phyloP scores from a whole-genome alignment of 2,113 vertebrate species.

The Phylloscopus trochiloides region DNA sequence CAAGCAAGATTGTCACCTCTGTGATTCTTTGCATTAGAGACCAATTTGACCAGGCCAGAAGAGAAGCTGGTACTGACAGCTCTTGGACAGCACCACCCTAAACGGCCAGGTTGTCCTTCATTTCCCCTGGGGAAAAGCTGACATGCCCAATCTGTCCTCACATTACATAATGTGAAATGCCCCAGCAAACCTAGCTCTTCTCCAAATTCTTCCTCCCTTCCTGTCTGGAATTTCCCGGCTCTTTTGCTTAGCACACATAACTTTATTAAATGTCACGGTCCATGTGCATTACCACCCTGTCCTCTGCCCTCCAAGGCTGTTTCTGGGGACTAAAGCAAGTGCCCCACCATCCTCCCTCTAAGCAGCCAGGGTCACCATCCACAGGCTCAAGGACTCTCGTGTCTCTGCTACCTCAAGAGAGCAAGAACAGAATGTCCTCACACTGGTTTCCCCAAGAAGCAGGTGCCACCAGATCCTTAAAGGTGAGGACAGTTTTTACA shows the following conservation, averaged over 20 bases:
- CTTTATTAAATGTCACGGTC: neutral
- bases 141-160: neutral
- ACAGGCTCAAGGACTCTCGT: neutral
- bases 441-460: neutral
- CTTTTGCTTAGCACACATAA: neutral
- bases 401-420: neutral
- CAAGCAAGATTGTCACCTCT: neutral
- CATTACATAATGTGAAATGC: neutral
- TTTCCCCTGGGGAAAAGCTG: neutral
- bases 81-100: neutral
- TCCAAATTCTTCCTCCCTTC: neutral
- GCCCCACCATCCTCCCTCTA: rapidly evolving
- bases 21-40: neutral
- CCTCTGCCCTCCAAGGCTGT: neutral
- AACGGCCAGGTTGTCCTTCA: neutral
- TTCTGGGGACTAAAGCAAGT: neutral
- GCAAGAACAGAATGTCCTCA: rapidly evolving
- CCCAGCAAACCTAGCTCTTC: neutral
- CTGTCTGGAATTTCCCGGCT: neutral
- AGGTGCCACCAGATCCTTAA: neutral
- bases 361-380: neutral
- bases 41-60: neutral
- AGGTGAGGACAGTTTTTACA: neutral
- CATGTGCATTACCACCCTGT: rapidly evolving
- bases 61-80: neutral